phyloP scores from a whole-genome alignment of 2,888 invertebrate genomes.

The Monopis laevigella region DNA sequence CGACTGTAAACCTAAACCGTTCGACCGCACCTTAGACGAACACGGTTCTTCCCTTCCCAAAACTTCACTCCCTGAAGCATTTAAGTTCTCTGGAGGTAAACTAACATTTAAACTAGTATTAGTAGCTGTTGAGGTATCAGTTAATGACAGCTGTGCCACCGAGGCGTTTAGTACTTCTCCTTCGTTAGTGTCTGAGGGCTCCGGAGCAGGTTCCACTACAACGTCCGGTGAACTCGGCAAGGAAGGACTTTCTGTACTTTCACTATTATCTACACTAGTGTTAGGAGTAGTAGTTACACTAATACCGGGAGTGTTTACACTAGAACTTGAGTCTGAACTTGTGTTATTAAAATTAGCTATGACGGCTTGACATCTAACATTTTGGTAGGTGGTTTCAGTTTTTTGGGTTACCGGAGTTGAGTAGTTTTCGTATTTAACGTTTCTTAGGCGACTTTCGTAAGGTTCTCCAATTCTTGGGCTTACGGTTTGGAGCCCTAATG shows the following conservation, averaged over 20 bases:
- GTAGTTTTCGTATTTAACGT: conserved; percentile 40
- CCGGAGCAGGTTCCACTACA: conserved; percentile 26
- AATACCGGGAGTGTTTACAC: conserved; percentile 69
- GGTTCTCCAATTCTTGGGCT: conserved; percentile 36
- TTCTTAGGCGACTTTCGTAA: conserved; percentile 33
- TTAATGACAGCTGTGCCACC: conserved; percentile 47
- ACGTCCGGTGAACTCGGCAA: conserved; percentile 73
- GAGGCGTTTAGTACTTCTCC: conserved; percentile 37
- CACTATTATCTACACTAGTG: conserved; percentile 74
- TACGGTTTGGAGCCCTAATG: conserved; percentile 37
- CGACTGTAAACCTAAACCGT: conserved; percentile 46
- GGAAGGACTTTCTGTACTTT: conserved; percentile 76
- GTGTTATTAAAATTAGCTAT: conserved; percentile 46
- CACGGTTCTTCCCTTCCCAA: conserved; percentile 36
- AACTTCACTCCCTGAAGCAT: conserved; percentile 25
- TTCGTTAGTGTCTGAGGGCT: conserved; percentile 33
- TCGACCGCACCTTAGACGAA: conserved; percentile 39
- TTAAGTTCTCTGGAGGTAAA: conserved; percentile 41
- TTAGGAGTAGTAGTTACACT: conserved; percentile 76
- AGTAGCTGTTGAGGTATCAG: conserved; percentile 56
- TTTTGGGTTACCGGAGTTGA: conserved; percentile 34
- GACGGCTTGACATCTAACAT: conserved; percentile 38
- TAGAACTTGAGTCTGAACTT: conserved; percentile 76
- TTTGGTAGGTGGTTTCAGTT: conserved; percentile 45
- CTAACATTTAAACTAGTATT: conserved; percentile 54